A percentile compares a stretch with the other conserved stretches of the same genome.
These are phyloP conservation scores for Machaerirhynchus nigripectus DNA, from an alignment of 2,113 vertebrate species.

Conservation along the genomic window DNA sequence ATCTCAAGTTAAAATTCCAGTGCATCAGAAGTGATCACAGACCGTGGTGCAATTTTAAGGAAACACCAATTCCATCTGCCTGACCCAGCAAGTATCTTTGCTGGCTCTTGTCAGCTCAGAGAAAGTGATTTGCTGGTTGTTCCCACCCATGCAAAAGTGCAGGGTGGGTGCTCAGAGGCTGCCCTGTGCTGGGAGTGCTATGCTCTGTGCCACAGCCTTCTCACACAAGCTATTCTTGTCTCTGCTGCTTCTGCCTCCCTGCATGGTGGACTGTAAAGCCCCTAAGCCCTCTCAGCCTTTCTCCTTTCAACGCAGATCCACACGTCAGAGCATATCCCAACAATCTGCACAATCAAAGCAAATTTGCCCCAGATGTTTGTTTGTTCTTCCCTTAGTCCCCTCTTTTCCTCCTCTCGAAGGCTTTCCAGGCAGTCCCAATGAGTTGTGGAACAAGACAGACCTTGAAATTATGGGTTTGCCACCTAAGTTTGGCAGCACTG, in stretches of 20 bases:
- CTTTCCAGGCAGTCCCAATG: background rate
- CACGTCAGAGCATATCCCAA: background rate
- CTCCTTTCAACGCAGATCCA: background rate
- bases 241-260: background rate
- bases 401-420: background rate
- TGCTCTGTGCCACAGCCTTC: rapidly evolving
- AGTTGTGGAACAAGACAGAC: background rate
- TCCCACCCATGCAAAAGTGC: background rate
- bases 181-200: background rate
- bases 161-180: background rate
- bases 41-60: background rate
- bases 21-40: background rate
- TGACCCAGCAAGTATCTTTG: background rate
- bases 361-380: background rate
- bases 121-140: no score
- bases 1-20: background rate
- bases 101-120: no score
- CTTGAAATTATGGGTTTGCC: background rate
- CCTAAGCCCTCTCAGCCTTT: background rate
- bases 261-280: background rate
- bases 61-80: no score
- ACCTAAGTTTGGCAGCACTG: background rate
- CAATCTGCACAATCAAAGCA: background rate
- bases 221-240: background rate
- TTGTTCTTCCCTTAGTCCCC: background rate